Base-by-base conservation (phyloP, 2,797 vertebrate genomes). In the Sebastes aleutianus region DNA sequence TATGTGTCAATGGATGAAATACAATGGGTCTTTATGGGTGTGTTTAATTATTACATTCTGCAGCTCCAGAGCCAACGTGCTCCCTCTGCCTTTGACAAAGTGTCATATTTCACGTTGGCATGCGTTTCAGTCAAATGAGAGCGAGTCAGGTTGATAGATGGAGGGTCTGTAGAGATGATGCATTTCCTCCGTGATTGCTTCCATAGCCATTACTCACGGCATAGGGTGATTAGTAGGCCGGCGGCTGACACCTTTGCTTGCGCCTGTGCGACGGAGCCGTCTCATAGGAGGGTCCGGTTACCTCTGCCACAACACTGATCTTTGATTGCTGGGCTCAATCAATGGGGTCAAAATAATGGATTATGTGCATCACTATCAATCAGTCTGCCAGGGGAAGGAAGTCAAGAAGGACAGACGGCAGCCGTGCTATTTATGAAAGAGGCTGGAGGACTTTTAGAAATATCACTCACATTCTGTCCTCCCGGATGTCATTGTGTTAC, bases 81-180 rank as follows among this genome's bases (percentile, higher is more conserved):
- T 79, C 76, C 63, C 80, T 76, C 82, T 80, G 86, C 85, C 78
- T 93, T 90, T 88, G 83, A 91, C 89, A 91, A 93, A 90, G 84
- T 75, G 20, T 88, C 89, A 91, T 93, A 93, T 91, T 94, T 94
- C 89, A 92, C 39, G 65, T 89, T 86, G 90, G 87, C 89, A 89
- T 84, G 85, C 85, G 63, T 91, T 93, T 91, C 92, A 91, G 92
- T 93, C 91, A 93, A 93, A 95, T 93, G 90, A 93, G 93, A 89
- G 89, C 50, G 70, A 83, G 91, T 85, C 89, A 87, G 86, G 75
- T 86, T 94, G 93, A 94, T 92, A 77, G 89, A 94, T 94, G 20
- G 88, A 67, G 78, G 88, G 54, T 89, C 89, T 86, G 88, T 59
- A 69, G 85, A 90, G 87, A 93, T 95, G 93, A 95, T 94, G 92